Evolutionary conservation across 2,113 vertebrate genomes (phyloP), one percentile per base, ranked within the genome.

Genomic region (Forbesichthys papilliferus): DNA sequence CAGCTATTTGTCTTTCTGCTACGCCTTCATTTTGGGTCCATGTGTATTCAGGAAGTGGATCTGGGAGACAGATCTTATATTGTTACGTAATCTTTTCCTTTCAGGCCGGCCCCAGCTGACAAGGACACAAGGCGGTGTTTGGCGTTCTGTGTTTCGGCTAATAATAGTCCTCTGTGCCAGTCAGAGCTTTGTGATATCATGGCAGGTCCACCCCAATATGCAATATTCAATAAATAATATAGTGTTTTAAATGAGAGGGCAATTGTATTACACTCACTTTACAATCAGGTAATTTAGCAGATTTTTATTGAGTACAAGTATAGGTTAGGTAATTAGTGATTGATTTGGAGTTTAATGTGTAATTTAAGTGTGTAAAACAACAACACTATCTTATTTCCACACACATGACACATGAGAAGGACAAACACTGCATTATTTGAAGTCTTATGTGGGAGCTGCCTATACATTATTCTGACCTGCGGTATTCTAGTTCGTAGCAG

Each of bases 51-150:
- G 90, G 83, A 90, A 89, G 81, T 89, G 60, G 80, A 64, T 78
- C 82, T 82, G 80, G 72, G 80, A 88, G 75, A 89, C 86, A 87
- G 74, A 88, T 83, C 75, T 79, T 87, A 79, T 78, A 89, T 90
- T 89, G 86, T 91, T 91, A 89, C 77, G 79, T 88, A 90, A 91
- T 85, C 80, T 85, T 87, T 86, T 78, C 80, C 77, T 85, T 77
- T 65, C 12, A 70, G 68, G 80, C 73, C 63, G 82, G 84, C 80
- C 81, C 78, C 71, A 79, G 86, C 85, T 84, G 82, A 81, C 78
- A 82, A 27, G 27, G 27, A 27, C 27, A 27, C 27, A 27, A 82
- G 85, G 79, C 73, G 67, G 83, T 81, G 77, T 85, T 68, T 69
- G 69, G 48, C 82, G 82, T 85, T 78, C 68, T 79, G 63, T 53